Conservation (phyloP, 2,113 vertebrate species). For the Carassius auratus region DNA sequence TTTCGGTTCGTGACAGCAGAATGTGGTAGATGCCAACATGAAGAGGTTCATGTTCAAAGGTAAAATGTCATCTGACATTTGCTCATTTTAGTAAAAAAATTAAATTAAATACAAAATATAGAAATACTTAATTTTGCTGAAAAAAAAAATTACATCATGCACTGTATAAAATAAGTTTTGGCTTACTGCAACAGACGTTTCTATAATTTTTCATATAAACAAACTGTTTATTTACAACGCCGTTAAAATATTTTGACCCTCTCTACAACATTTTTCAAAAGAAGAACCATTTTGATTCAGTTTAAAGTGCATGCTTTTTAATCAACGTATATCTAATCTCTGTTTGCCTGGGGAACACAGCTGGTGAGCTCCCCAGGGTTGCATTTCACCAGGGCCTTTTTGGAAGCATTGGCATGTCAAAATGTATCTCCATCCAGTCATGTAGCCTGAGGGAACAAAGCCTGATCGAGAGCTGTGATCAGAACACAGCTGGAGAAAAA, state of each 20-base stretch:
- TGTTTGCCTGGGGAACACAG: slow-evolving; percentile 15
- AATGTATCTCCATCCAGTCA: slow-evolving; percentile 27
- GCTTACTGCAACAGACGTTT: background rate
- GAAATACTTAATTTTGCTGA: background rate
- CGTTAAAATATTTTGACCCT: background rate
- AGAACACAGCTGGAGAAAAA: slow-evolving; percentile 31
- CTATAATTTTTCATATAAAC: background rate
- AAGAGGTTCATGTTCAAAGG: background rate
- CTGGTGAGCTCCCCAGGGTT: slow-evolving; percentile 8
- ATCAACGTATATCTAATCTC: slow-evolving; percentile 4
- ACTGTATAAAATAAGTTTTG: background rate
- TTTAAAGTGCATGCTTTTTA: background rate
- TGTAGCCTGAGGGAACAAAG: slow-evolving; percentile 34
- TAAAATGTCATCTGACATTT: too few relatives aligned
- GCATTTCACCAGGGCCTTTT: slow-evolving; percentile 25
- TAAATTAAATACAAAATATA: background rate
- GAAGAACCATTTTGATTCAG: background rate
- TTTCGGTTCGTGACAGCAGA: background rate
- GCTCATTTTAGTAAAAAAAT: background rate
- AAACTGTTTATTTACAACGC: background rate
- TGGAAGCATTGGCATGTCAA: slow-evolving; percentile 23
- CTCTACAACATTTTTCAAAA: background rate
- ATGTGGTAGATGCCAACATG: background rate
- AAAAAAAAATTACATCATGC: background rate
- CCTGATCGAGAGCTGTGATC: slow-evolving; percentile 39